A percentile compares a stretch with the other conserved stretches of the same genome.
These are phyloP conservation scores for Daphoenositta chrysoptera DNA, from an alignment of 2,113 vertebrate species.

Conservation along the genomic window DNA sequence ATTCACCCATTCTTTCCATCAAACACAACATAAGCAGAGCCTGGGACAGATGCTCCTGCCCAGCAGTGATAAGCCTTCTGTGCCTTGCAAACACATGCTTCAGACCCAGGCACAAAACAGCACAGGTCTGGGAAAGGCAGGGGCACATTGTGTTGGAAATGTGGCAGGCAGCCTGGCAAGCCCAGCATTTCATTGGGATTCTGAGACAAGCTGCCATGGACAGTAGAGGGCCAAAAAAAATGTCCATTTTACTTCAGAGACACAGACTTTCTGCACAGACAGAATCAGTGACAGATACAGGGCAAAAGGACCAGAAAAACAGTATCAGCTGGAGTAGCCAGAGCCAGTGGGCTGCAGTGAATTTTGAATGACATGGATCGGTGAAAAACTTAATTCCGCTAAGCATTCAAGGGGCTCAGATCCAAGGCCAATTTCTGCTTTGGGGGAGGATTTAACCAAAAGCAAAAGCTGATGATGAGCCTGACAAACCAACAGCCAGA, in stretches of 20 bases:
- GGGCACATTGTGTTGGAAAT: neutral
- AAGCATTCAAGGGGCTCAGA: neutral
- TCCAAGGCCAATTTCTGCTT: neutral
- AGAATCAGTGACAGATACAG: neutral
- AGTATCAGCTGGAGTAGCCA: neutral
- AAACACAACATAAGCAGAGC: neutral
- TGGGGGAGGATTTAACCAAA: neutral
- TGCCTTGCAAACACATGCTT: neutral
- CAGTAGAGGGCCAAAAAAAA: neutral
- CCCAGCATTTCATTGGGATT: accelerated
- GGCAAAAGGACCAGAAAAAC: neutral
- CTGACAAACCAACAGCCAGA: neutral
- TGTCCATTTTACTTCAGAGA: neutral
- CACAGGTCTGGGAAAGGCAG: neutral
- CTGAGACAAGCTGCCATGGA: neutral
- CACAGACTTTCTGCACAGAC: neutral
- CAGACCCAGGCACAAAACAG: neutral
- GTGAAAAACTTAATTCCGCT: neutral
- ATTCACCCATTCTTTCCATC: neutral
- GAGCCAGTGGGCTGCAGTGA: neutral
- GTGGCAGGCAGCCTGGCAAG: neutral
- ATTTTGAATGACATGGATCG: neutral
- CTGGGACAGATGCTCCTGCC: neutral
- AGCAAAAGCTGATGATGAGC: neutral
- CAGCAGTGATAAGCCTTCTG: neutral